Percentiles rank a stretch among this genome's conserved stretches.
Evolutionary conservation across 2,113 vertebrate genomes (phyloP).

Genomic region (Rhea americana): DNA sequence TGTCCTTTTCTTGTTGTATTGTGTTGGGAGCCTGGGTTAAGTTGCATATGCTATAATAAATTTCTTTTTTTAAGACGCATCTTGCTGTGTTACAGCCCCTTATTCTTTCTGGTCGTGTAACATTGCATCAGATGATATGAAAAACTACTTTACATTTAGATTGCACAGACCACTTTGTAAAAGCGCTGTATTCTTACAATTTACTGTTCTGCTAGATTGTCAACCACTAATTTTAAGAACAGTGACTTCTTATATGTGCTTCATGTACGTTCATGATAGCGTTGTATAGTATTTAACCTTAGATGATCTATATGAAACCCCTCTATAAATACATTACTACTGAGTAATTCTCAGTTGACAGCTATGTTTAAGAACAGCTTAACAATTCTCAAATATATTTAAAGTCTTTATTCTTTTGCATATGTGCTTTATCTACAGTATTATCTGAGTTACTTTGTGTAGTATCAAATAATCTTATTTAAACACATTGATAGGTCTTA

Average conservation of each 20-base stretch:
- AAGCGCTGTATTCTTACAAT: background rate
- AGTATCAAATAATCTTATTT: background rate
- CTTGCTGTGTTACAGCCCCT: background rate
- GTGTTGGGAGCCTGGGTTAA: background rate
- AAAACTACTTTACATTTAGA: background rate
- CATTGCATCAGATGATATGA: background rate
- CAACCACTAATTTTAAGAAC: conserved; percentile 11
- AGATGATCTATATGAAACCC: conserved; percentile 36
- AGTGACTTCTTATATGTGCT: conserved; percentile 17
- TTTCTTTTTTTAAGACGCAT: background rate
- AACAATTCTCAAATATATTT: background rate
- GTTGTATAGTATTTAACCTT: conserved; percentile 40
- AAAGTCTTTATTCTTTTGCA: background rate
- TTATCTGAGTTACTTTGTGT: background rate
- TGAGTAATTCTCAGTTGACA: background rate
- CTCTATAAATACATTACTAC: conserved; percentile 59
- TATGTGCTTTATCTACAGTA: background rate
- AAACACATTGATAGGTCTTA: background rate
- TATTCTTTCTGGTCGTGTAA: background rate
- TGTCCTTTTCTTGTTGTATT: background rate
- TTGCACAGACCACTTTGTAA: background rate
- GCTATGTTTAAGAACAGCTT: conserved; percentile 10
- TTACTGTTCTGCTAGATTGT: conserved; percentile 7
- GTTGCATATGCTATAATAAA: background rate
- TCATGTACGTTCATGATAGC: conserved; percentile 7